Percentiles rank a stretch among this genome's conserved stretches.
Conservation (phyloP, 2,888 invertebrate genomes). For the Phytoseiulus persimilis region DNA sequence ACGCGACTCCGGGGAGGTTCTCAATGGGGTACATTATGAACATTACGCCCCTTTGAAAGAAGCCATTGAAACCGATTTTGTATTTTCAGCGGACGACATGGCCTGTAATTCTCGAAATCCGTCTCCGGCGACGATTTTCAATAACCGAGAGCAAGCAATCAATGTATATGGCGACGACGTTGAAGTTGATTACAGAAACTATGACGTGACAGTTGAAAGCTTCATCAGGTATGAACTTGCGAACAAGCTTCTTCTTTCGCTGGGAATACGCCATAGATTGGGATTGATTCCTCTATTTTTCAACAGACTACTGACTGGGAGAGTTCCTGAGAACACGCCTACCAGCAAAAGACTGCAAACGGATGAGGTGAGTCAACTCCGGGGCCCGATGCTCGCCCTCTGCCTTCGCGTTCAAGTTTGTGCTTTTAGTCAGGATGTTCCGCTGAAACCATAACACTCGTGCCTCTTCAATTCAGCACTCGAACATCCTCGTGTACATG, state of each 20-base stretch:
- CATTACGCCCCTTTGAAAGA: too few relatives aligned
- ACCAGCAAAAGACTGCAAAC: conserved; percentile 86
- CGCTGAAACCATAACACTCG: too few relatives aligned
- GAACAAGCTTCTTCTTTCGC: too few relatives aligned
- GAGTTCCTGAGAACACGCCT: conserved; percentile 83
- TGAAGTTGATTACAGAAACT: conserved; percentile 94
- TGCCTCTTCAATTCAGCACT: neutral
- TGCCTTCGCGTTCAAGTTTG: too few relatives aligned
- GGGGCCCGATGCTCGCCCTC: neutral
- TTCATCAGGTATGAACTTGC: neutral
- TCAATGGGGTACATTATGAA: too few relatives aligned
- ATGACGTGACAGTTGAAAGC: conserved; percentile 50
- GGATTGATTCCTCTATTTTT: conserved; percentile 97
- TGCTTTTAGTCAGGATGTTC: too few relatives aligned
- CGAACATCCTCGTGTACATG: conserved; percentile 34
- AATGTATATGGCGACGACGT: conserved; percentile 99
- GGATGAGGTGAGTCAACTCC: conserved; percentile 71
- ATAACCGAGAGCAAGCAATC: conserved; percentile 93
- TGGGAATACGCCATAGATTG: too few relatives aligned
- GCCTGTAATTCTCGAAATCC: conserved; percentile 98
- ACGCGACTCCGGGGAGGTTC: too few relatives aligned
- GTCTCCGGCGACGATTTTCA: conserved; percentile 91
- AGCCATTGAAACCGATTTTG: too few relatives aligned
- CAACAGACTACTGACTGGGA: conserved; percentile 84
- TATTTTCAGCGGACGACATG: conserved; percentile 96